phyloP scores from a whole-genome alignment of 2,797 vertebrate species.

The Bovichtus diacanthus region DNA sequence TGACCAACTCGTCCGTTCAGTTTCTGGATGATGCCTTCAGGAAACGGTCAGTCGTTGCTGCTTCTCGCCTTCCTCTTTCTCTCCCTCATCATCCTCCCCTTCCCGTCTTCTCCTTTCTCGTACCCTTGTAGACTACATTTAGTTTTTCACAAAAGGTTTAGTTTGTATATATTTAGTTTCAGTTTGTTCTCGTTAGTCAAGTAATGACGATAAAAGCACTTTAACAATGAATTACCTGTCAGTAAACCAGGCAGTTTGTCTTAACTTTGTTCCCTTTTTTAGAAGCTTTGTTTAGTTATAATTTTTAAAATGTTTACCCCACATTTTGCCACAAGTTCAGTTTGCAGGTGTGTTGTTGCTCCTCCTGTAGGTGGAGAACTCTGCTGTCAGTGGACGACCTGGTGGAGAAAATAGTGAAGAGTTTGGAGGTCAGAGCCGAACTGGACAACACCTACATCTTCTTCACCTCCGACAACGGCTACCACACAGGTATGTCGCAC shows the following conservation, averaged over 20 bases:
- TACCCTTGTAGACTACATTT: no score
- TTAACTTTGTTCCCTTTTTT: no score
- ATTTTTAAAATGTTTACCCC: no score
- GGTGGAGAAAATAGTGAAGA: constrained; percentile 93
- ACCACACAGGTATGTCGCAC: constrained; percentile 92
- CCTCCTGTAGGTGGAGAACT: constrained; percentile 90
- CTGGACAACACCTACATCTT: constrained; percentile 94
- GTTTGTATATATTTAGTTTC: no score
- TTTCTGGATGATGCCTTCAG: constrained; percentile 94
- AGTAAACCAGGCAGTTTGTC: no score
- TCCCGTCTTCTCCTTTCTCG: no score
- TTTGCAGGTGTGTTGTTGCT: neutral
- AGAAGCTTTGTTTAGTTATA: no score
- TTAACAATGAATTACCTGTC: no score
- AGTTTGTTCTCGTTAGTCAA: no score
- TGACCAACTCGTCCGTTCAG: constrained; percentile 94
- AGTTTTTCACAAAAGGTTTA: no score
- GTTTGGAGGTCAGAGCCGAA: constrained; percentile 88
- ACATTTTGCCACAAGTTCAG: neutral
- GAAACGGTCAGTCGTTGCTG: constrained; percentile 84
- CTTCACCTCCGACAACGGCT: constrained; percentile 98
- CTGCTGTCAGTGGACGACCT: constrained; percentile 97
- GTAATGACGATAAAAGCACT: no score
- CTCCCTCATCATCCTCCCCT: neutral
- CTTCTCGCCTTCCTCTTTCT: neutral